phyloP scores from a whole-genome alignment of 1,140 invertebrate genomes.

The Epicauta chinensis region DNA sequence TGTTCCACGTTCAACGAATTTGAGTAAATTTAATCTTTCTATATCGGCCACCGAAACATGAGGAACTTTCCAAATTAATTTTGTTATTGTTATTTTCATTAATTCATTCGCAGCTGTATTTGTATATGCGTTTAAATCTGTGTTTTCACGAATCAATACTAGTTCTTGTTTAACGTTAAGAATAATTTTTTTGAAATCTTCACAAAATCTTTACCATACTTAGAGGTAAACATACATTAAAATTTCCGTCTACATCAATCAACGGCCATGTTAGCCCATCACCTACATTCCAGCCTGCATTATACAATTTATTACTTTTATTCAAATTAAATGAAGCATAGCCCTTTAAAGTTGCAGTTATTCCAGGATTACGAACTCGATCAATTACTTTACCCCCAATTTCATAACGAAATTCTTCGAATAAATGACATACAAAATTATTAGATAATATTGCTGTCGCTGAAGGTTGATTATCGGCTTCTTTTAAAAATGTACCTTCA shows the following conservation, averaged over 20 bases:
- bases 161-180: conserved; percentile 12
- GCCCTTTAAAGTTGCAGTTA: conserved; percentile 15
- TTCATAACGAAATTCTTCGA: conserved; percentile 17
- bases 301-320: conserved; percentile 1
- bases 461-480: conserved; percentile 4
- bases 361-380: conserved; percentile 10
- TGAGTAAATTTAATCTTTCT: too few species aligned
- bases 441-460: conserved; percentile 7
- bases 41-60: too few species aligned
- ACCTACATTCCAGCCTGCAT: not conserved
- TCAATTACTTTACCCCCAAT: conserved; percentile 9
- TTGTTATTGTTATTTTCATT: not conserved
- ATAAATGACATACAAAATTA: conserved; percentile 14
- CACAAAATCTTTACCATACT: conserved; percentile 6
- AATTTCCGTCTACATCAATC: not conserved
- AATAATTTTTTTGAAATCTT: conserved; percentile 15
- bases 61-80: too few species aligned
- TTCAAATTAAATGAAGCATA: conserved; percentile 5
- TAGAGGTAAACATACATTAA: conserved; percentile 8
- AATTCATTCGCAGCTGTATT: too few species aligned
- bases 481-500: conserved; percentile 17
- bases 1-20: too few species aligned
- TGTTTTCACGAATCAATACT: conserved; percentile 1
- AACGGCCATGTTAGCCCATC: not conserved
- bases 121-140: conserved; percentile 5